Base-by-base conservation (phyloP, 2,888 invertebrate genomes). In the Amphiduros pacificus region DNA sequence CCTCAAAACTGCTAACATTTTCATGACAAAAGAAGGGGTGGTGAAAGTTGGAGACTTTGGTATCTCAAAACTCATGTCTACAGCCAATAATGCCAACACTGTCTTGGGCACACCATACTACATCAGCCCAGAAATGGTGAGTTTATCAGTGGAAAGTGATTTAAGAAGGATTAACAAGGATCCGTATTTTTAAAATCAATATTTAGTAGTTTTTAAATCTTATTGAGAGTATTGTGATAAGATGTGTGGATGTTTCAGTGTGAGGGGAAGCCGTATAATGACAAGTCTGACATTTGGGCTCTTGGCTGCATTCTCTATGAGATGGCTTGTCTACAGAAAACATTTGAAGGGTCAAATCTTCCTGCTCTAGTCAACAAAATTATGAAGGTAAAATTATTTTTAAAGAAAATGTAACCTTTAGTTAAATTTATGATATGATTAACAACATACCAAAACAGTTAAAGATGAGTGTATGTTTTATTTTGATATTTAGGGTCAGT, bases 261-360 rank as follows among this genome's bases (percentile, higher is more conserved):
- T 77, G 89, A 90, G 81, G 90, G 90, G 3, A 88, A 89, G 73
- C 86, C 88, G 52, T 91, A 91, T 76, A 88, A 90, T 77, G 87
- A 89, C 73, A 90, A 91, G 78, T 89, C 89, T 36, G 91, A 91
- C 76, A 88, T 91, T 67, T 91, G 91, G 91, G 89, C 91, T 0
- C 78, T 90, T 60, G 90, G 90, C 17, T 91, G 91, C 77, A 89
- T 91, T 71, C 81, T 91, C 48, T 90, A 90, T 73, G 91, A 91
- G 81, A 88, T 91, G 85, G 87, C 88, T 26, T 88, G 89, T 73
- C 82, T 90, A 26, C 87, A 88, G 73, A 89, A 88, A 78, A 88
- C 90, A 1, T 90, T 90, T 80, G 89, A 90, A 66, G 90, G 89
- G 0, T 86, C 88, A 36, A 91, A 89, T 81, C 82, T 91, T 22